Conservation (phyloP, 2,888 invertebrate genomes). For the Strigamia maritima region DNA sequence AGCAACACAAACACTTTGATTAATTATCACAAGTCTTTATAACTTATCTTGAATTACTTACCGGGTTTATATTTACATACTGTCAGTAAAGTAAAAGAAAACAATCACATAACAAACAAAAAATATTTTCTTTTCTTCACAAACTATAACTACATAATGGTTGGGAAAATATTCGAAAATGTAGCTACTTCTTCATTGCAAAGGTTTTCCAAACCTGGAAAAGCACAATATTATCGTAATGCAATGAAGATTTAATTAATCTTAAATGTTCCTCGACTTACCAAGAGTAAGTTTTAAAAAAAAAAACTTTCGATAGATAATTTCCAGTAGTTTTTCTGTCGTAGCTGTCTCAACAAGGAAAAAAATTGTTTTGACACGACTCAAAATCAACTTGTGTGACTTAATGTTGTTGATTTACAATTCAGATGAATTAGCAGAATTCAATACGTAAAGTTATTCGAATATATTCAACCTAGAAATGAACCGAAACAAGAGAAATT, state of each 20-base stretch:
- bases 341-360: background rate
- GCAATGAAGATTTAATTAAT: background rate
- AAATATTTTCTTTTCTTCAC: background rate
- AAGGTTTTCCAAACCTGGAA: background rate
- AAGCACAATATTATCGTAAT: background rate
- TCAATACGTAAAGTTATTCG: background rate
- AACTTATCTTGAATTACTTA: background rate
- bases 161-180: background rate
- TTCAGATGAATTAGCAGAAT: background rate
- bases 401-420: background rate
- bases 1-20: background rate
- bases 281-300: background rate
- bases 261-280: background rate
- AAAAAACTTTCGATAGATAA: background rate
- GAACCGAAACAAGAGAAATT: background rate
- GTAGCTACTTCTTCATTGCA: background rate
- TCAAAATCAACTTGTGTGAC: background rate
- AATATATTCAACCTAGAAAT: background rate
- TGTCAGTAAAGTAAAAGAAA: background rate
- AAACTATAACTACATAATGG: background rate
- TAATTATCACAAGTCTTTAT: background rate
- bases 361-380: conserved; percentile 11
- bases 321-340: background rate
- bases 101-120: background rate
- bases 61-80: background rate